Conservation (phyloP, 2,797 vertebrate species). For the Xenopus petersii region DNA sequence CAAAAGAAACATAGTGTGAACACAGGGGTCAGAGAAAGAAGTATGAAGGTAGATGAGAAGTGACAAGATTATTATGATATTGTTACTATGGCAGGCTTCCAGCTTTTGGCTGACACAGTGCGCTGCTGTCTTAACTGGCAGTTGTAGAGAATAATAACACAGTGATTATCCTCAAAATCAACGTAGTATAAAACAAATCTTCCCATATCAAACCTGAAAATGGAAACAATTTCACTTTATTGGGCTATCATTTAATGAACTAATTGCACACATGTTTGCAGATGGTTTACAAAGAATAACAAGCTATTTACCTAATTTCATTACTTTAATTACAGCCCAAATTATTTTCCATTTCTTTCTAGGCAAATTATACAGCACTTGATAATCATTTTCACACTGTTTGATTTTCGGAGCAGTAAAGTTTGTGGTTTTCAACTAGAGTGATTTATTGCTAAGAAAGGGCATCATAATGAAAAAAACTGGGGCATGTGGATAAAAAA, state of each 20-base stretch:
- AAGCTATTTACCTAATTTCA: slow-evolving; percentile 6
- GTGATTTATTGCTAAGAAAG: not conserved
- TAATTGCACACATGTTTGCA: slow-evolving; percentile 38
- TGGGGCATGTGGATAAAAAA: no score
- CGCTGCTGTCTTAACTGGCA: slow-evolving; percentile 42
- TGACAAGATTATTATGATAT: slow-evolving; percentile 34
- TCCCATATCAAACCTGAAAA: slow-evolving; percentile 39
- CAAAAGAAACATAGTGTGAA: not conserved
- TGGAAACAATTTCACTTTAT: slow-evolving; percentile 35
- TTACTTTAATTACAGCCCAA: slow-evolving; percentile 27
- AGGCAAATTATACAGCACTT: slow-evolving; percentile 17
- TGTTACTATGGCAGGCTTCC: slow-evolving; percentile 28
- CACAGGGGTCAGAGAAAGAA: slow-evolving; percentile 10
- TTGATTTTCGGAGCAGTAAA: not conserved
- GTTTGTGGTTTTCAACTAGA: not conserved
- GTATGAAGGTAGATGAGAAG: slow-evolving; percentile 20
- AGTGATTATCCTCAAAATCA: slow-evolving; percentile 42
- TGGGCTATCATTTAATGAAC: slow-evolving; percentile 29
- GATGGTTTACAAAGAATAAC: slow-evolving; percentile 30
- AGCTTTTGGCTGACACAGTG: slow-evolving; percentile 46
- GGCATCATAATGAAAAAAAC: no score
- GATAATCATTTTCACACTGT: slow-evolving; percentile 30
- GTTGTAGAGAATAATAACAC: slow-evolving; percentile 30
- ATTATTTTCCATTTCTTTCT: slow-evolving; percentile 13
- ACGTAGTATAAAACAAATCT: slow-evolving; percentile 32